Conservation (phyloP, 2,888 invertebrate species). For the Spilosoma lubricipeda region DNA sequence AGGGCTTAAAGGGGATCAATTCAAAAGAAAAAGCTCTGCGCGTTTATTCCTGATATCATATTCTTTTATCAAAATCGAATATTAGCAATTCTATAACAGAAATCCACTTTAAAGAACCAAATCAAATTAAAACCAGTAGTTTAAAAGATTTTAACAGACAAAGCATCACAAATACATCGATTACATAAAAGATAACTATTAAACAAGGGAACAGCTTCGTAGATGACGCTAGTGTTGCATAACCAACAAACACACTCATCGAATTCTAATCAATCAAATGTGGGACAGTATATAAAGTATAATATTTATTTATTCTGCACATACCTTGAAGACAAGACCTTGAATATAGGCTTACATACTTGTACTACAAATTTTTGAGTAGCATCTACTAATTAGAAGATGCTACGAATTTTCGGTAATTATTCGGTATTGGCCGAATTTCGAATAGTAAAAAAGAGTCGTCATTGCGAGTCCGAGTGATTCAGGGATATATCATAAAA, state of each 20-base stretch:
- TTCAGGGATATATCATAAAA: too few species aligned
- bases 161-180: neutral
- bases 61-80: neutral
- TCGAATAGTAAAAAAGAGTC: too few species aligned
- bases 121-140: neutral
- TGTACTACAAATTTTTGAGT: neutral
- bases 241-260: conserved; percentile 2
- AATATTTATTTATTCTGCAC: conserved; percentile 6
- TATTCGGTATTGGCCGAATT: too few species aligned
- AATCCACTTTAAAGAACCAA: neutral
- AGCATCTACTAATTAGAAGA: neutral
- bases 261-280: conserved; percentile 6
- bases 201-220: neutral
- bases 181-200: neutral
- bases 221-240: neutral
- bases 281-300: conserved; percentile 1
- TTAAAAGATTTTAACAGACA: neutral
- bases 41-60: too few species aligned
- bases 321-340: conserved; percentile 4
- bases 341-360: neutral
- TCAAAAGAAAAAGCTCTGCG: too few species aligned
- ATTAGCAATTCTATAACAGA: neutral
- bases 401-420: too few species aligned
- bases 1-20: too few species aligned
- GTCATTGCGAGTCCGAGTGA: too few species aligned